Evolutionary conservation across 2,797 vertebrate species (phyloP), one percentile per base, ranked within the genome.

Genomic region (Pipistrellus pipistrellus): DNA sequence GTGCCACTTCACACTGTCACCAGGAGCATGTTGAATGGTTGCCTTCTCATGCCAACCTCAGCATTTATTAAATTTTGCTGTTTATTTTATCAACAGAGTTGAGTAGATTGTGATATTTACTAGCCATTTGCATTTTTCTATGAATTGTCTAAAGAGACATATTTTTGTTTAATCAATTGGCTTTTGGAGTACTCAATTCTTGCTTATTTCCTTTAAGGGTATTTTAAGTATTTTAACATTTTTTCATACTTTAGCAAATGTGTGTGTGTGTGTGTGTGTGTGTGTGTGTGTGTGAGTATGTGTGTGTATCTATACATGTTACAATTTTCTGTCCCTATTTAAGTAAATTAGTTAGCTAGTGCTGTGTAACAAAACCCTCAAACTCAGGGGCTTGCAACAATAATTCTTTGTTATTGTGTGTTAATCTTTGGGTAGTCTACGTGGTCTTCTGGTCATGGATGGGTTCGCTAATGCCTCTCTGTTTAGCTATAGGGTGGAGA

Each of bases 51-150:
- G 78, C 27, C 89, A 83, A 17, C 53, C 3, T 78, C 38, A 69
- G 7, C 25, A 15, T 38, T 71, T 41, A 51, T 41, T 13, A 83
- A 82, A 53, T 46, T 88, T 85, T 76, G 25, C 38, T 75, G 87
- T 83, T 35, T 95, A 85, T 44, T 51, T 72, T 48, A 27, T 71
- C 59, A 68, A 1, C 32, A 3, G 38, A 64, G 1, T 85, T 73
- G 59, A 68, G 15, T 66, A 64, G 21, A 21, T 78, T 82, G 3
- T 46, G 53, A 68, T 66, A n/a, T 77, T 84, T 78, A 32, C 41
- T 32, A 94, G 53, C 46, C 18, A 25, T 48, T 93, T 92, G 17
- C 32, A 53, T 94, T 90, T 84, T 88, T 88, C 64, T 41, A 4
- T 73, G 35, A 91, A 15, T 93, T 88, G 3, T 72, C 38, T 88